Evolutionary conservation across 2,113 vertebrate genomes (phyloP), one percentile per base, ranked within the genome.

Genomic region (Todiramphus saurophagus): DNA sequence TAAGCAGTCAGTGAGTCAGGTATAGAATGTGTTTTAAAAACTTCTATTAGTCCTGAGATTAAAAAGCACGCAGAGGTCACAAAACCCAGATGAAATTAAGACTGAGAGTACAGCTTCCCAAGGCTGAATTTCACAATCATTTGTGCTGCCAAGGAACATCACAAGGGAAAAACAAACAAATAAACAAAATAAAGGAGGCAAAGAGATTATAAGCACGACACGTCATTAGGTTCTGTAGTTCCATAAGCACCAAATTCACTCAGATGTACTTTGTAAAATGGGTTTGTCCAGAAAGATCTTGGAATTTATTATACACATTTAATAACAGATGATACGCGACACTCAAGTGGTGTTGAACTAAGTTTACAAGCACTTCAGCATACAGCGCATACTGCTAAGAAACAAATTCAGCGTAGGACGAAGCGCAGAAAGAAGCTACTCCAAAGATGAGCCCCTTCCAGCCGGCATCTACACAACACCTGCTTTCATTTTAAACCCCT

Each of bases 151-250:
- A 15, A 13, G 46, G 55, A 66, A 74, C 35, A 56, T 2, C 19
- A 12, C n/a, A 8, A 68, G 37, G 11, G 46, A 31, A 55, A 68
- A 37, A 8, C 4, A 12, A 20, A 19, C 59, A 62, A 31, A 9
- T 20, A 27, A 64, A 64, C 5, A 27, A 35, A 30, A 12, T 27
- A 39, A 44, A 67, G 3, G 7, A 64, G 53, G 62, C 44, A 7
- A 11, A 4, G 5, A 53, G 24, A 67, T 11, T 1, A 63, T 11
- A 1, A 59, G 86, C 90, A 74, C 31, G 19, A 28, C 1, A 10
- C 0, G 0, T 2, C 0, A 3, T 11, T 0, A 0, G 35, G 13
- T 5, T 76, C 66, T 81, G 62, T 0, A 8, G 35, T 20, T 62
- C 18, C 64, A 11, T 3, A 21, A 84, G 80, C 62, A 87, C 43